Base-by-base conservation (phyloP, 2,797 vertebrate genomes). In the Gymnothorax reevesii region DNA sequence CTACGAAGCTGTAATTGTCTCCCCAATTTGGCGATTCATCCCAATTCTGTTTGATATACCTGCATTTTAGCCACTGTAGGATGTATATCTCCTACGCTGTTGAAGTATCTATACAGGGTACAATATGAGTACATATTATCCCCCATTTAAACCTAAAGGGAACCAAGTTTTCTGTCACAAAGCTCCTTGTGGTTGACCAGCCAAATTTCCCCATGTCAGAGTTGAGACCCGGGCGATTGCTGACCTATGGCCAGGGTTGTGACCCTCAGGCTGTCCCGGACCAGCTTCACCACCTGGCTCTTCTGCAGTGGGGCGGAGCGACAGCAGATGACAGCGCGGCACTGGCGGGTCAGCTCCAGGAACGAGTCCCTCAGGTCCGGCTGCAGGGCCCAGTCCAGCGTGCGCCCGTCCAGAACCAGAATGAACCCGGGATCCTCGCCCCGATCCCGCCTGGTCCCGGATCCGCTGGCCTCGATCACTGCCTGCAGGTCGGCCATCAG, bases 161-260 rank as follows among this genome's bases (percentile, higher is more conserved):
- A 42, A 42, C 33, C 33, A 42, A 42, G 33, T 42, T 42, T 42
- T 42, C 33, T 42, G 33, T 2, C 33, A 42, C 33, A 42, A 42
- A 42, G 33, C 33, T 42, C 33, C 33, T 2, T 2, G 33, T 42
- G 33, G 33, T 42, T 42, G 33, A 42, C 33, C 33, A 2, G 33
- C 33, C 33, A 42, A 42, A 42, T 42, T 42, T 42, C 33, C 33
- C 33, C 33, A 2, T 42, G 1, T 42, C 2, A 42, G 33, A 42
- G 33, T 42, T 42, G 33, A 42, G 33, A 42, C 33, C 33, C 33
- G 7, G 64, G 66, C 0, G 15, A 17, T 27, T n/a, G 17, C 95
- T 97, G 90, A 99, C 98, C 98, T 22, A 99, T 92, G 86, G 98
- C 98, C 87, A 99, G 92, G 0, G 98, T 97, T 96, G 98, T 97